A percentile compares a stretch with the other conserved stretches of the same genome.
These are phyloP conservation scores for Mantis religiosa DNA, from an alignment of 2,888 invertebrate genomes.

Conservation along the genomic window DNA sequence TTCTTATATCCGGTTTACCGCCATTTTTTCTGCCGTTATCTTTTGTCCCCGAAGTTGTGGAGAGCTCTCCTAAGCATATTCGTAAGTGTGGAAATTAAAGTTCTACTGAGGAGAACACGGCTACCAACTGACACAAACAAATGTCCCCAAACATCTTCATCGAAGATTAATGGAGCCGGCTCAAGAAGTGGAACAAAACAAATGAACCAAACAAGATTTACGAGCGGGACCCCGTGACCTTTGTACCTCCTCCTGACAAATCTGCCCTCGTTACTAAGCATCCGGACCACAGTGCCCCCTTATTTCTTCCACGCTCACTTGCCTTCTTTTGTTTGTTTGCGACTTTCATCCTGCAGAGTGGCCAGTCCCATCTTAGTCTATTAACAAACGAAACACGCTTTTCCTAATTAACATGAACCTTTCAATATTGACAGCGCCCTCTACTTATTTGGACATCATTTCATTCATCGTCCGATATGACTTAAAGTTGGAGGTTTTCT, in stretches of 20 bases:
- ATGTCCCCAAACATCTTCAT: background rate
- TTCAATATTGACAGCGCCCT: no score
- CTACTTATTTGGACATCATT: no score
- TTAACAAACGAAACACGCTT: no score
- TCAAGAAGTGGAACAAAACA: background rate
- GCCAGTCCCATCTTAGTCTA: background rate
- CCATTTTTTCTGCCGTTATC: background rate
- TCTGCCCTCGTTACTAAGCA: background rate
- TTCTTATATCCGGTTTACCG: background rate
- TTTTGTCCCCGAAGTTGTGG: background rate
- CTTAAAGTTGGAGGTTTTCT: no score
- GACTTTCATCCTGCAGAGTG: background rate
- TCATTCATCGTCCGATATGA: no score
- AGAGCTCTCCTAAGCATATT: background rate
- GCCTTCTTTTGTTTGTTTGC: background rate
- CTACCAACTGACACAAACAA: background rate
- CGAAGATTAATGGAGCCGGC: background rate
- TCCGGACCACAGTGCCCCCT: background rate
- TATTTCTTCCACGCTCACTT: background rate
- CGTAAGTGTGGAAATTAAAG: background rate
- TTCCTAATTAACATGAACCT: no score
- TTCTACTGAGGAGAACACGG: background rate
- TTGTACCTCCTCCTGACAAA: background rate
- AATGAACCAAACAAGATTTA: background rate
- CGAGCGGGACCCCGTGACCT: background rate